Evolutionary conservation across 2,888 invertebrate species (phyloP).

Genomic region (Lasius fuliginosus): DNA sequence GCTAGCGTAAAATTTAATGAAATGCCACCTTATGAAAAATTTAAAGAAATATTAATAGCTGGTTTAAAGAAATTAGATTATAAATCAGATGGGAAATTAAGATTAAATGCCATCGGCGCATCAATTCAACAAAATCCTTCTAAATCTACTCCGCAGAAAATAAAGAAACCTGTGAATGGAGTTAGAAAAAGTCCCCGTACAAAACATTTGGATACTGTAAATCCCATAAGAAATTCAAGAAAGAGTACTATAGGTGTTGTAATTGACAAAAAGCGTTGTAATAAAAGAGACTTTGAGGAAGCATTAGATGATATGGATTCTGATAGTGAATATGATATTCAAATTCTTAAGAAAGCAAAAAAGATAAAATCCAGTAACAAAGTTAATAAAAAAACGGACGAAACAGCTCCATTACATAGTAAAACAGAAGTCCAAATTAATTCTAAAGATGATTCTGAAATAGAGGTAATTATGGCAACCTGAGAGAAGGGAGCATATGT

Average conservation of each 20-base stretch:
- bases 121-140: neutral
- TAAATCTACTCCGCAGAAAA: slow-evolving; percentile 53
- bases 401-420: slow-evolving; percentile 36
- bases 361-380: slow-evolving; percentile 19
- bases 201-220: slow-evolving; percentile 39
- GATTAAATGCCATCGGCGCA: slow-evolving; percentile 86
- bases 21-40: slow-evolving; percentile 91
- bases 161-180: slow-evolving; percentile 36
- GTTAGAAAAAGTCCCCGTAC: slow-evolving; percentile 63
- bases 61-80: slow-evolving; percentile 90
- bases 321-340: slow-evolving; percentile 82
- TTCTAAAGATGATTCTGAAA: slow-evolving; percentile 17
- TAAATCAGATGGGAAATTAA: slow-evolving; percentile 88
- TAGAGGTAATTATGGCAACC: slow-evolving; percentile 24
- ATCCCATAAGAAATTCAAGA: slow-evolving; percentile 68
- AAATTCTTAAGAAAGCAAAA: slow-evolving; percentile 79
- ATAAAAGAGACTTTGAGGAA: slow-evolving; percentile 76
- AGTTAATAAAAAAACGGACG: neutral
- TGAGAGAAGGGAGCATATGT: neutral
- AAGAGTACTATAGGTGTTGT: slow-evolving; percentile 80
- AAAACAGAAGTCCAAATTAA: slow-evolving; percentile 61
- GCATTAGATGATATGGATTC: slow-evolving; percentile 79
- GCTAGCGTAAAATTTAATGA: slow-evolving; percentile 90
- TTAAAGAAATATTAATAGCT: slow-evolving; percentile 89
- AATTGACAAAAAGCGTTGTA: slow-evolving; percentile 80